phyloP scores from a whole-genome alignment of 2,888 invertebrate species.

The Unio pictorum region DNA sequence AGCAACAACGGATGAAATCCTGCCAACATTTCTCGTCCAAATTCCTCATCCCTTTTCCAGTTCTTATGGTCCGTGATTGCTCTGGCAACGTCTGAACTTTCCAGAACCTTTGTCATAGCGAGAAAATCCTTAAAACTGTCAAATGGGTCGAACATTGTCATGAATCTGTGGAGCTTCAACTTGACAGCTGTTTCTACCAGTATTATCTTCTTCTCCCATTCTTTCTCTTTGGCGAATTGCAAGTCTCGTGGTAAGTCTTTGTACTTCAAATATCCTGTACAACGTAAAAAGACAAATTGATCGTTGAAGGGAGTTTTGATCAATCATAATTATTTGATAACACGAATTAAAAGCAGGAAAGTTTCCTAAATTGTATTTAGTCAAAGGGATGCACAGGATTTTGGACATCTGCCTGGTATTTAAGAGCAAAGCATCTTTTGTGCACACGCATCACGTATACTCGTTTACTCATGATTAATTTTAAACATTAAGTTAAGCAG shows the following conservation, averaged over 20 bases:
- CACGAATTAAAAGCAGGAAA: too few relatives aligned
- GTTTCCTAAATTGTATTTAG: too few relatives aligned
- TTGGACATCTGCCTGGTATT: too few relatives aligned
- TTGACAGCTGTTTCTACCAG: constrained; percentile 22
- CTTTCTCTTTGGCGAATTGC: constrained; percentile 22
- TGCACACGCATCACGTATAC: too few relatives aligned
- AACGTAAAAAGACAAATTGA: not conserved
- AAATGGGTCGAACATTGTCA: constrained; percentile 23
- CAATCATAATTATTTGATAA: too few relatives aligned
- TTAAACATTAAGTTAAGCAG: too few relatives aligned
- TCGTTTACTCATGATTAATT: too few relatives aligned
- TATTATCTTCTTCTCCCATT: constrained; percentile 27
- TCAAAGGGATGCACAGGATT: too few relatives aligned
- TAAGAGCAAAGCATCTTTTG: too few relatives aligned
- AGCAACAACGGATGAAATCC: constrained; percentile 28
- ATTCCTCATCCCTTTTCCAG: constrained; percentile 34
- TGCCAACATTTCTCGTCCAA: constrained; percentile 24
- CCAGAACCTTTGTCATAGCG: constrained; percentile 19
- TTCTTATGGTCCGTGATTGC: constrained; percentile 20
- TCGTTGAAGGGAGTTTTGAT: too few relatives aligned
- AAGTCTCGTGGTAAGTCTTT: constrained; percentile 25
- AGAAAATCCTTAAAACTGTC: constrained; percentile 29
- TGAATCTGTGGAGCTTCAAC: constrained; percentile 28
- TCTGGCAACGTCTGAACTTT: constrained; percentile 14
- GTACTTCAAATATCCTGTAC: constrained; percentile 20